Conservation (phyloP, 92 coral and sea anemone genomes). For the Umimayanthus kanabou region DNA sequence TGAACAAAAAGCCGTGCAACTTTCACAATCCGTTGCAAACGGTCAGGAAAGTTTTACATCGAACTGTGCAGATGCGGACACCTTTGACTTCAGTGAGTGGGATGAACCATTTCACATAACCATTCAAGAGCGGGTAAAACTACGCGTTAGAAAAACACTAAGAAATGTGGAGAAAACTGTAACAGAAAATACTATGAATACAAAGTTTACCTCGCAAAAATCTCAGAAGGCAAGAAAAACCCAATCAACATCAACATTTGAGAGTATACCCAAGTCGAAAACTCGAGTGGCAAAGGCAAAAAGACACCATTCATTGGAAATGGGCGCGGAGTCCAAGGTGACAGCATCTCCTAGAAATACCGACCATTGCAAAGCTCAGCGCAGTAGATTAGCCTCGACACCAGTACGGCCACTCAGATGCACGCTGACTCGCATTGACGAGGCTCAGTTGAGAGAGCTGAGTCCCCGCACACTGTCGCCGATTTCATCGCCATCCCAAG, state of each 20-base stretch:
- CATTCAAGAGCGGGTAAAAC: slow-evolving; percentile 38
- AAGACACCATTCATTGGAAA: neutral
- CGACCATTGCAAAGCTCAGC: neutral
- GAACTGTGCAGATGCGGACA: neutral
- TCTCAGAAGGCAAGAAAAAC: slow-evolving; percentile 1
- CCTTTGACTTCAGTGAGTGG: slow-evolving; percentile 24
- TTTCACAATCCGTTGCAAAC: neutral
- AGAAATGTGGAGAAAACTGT: neutral
- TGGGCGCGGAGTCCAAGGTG: neutral
- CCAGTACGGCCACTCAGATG: neutral
- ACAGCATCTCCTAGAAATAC: neutral
- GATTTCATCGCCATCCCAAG: neutral
- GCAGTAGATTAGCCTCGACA: neutral
- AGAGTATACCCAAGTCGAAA: slow-evolving; percentile 1
- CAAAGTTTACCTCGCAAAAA: neutral
- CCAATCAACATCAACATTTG: neutral
- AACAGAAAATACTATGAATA: neutral
- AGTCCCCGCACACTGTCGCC: neutral
- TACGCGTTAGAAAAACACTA: slow-evolving; percentile 16
- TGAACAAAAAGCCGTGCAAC: neutral
- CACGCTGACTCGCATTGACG: neutral
- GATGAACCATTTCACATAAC: neutral
- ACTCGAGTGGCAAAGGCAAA: neutral
- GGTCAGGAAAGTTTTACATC: neutral
- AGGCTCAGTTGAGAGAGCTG: neutral